Evolutionary conservation across 2,888 invertebrate genomes (phyloP), one percentile per base, ranked within the genome.

Genomic region (Dryobota labecula): DNA sequence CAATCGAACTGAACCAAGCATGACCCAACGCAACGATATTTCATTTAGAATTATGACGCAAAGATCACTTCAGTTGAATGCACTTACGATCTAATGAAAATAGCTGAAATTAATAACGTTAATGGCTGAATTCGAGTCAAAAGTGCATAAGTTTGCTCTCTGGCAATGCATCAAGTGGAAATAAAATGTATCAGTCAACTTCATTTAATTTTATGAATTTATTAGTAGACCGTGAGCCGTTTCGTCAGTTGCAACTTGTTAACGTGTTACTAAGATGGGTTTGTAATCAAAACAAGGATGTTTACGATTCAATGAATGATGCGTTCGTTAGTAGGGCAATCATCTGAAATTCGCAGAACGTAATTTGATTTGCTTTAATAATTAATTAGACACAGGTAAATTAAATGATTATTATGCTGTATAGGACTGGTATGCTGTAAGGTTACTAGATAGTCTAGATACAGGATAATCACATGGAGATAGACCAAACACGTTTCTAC

Each of bases 1-100:
- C 80, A 80, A 80, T 64, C 38, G 56, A 69, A 69, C 61, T 64
- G 70, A 77, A 80, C 78, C 58, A 58, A 49, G n/a, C 51, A 13
- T 24, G 70, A 76, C 30, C 58, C 54, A 43, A 56, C 27, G 33
- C n/a, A 56, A 57, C 51, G 70, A 76, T 70, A 76, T 80, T 80
- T 53, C 61, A 70, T 70, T 78, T 57, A 65, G 43, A 70, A 75
- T 80, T 64, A 76, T 70, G 56, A 70, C 53, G 62, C 56, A 80
- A 43, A 54, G 18, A 62, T 51, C 62, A 76, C 58, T 65, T 63
- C 33, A 53, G 49, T 54, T 45, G 15, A 62, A 51, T 57, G 54
- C 70, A 66, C 65, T 66, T 81, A 81, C 38, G 53, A 66, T 63
- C 76, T 66, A 54, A 54, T 27, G 58, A 71, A 70, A 63, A 66